phyloP scores from a whole-genome alignment of 2,113 vertebrate genomes.

The Carassius gibelio region DNA sequence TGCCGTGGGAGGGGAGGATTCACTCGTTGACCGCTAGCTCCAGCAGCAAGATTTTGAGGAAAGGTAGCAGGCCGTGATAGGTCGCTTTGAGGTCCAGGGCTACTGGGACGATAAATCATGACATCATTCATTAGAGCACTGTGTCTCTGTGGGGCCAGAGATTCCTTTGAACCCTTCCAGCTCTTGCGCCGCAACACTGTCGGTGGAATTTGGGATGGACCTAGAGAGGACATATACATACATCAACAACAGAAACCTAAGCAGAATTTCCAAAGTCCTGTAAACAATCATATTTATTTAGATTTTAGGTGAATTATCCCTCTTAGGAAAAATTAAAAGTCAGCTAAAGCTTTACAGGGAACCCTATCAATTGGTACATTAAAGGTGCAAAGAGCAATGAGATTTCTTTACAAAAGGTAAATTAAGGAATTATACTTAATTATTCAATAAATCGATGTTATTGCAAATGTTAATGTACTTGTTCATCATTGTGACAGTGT shows the following conservation, averaged over 20 bases:
- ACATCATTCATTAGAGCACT: constrained; percentile 83
- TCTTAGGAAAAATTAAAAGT: too few relatives aligned
- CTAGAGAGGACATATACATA: constrained; percentile 55
- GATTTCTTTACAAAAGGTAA: too few relatives aligned
- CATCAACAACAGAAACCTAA: neutral
- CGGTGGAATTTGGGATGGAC: constrained; percentile 80
- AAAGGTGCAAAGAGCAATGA: too few relatives aligned
- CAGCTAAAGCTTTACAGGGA: neutral
- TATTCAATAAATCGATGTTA: too few relatives aligned
- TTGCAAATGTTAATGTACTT: too few relatives aligned
- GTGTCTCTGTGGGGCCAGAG: constrained; percentile 85
- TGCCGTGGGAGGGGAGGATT: constrained; percentile 87
- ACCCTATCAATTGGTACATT: neutral
- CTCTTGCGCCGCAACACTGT: constrained; percentile 87
- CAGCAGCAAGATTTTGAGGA: constrained; percentile 79
- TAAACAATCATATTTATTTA: neutral
- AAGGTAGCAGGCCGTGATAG: constrained; percentile 81
- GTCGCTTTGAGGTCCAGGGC: constrained; percentile 83
- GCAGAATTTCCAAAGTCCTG: neutral
- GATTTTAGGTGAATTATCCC: neutral
- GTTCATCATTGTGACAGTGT: too few relatives aligned
- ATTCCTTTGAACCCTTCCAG: constrained; percentile 98
- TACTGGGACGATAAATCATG: constrained; percentile 86
- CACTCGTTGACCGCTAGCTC: constrained; percentile 80
- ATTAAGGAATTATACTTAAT: too few relatives aligned